A percentile compares a stretch with the other conserved stretches of the same genome.
Conservation (phyloP, 2,113 vertebrate genomes). For the Rhipidura dahli region DNA sequence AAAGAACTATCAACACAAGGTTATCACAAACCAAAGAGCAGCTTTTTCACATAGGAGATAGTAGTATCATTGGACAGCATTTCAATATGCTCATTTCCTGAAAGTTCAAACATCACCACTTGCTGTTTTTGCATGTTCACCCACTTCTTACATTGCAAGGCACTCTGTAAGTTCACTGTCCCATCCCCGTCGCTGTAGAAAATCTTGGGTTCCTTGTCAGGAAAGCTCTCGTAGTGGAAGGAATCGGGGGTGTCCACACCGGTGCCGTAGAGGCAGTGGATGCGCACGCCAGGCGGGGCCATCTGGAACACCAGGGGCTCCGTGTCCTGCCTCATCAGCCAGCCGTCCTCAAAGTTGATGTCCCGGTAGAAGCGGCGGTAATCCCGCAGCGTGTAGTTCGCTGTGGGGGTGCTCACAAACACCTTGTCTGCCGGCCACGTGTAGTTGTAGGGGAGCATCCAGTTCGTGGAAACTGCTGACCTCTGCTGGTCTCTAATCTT, state of each 20-base stretch:
- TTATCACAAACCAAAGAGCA: constrained; percentile 79
- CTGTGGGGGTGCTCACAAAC: constrained; percentile 81
- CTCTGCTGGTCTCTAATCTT: constrained; percentile 94
- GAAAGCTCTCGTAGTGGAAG: constrained; percentile 86
- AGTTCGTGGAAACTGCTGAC: constrained; percentile 88
- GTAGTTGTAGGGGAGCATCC: constrained; percentile 90
- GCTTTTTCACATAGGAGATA: constrained; percentile 84
- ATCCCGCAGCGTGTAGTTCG: constrained; percentile 90
- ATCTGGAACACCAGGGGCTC: constrained; percentile 79
- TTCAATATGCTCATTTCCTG: constrained; percentile 86
- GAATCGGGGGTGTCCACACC: constrained; percentile 81
- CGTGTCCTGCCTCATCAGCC: constrained; percentile 89
- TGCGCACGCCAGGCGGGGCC: constrained; percentile 79
- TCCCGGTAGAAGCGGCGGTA: constrained; percentile 86
- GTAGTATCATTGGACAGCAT: constrained; percentile 88
- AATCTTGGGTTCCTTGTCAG: constrained; percentile 87
- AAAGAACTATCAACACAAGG: background rate
- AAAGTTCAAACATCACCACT: constrained; percentile 80
- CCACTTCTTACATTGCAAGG: constrained; percentile 86
- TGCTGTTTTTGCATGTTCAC: constrained; percentile 74
- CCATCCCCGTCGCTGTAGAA: constrained; percentile 84
- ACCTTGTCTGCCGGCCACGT: constrained; percentile 86
- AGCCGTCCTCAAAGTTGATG: constrained; percentile 86
- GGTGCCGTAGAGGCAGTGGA: constrained; percentile 90
- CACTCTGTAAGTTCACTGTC: constrained; percentile 91